A percentile compares a stretch with the other conserved stretches of the same genome.
phyloP scores from a whole-genome alignment of 2,113 vertebrate genomes.

The Pao palembangensis region DNA sequence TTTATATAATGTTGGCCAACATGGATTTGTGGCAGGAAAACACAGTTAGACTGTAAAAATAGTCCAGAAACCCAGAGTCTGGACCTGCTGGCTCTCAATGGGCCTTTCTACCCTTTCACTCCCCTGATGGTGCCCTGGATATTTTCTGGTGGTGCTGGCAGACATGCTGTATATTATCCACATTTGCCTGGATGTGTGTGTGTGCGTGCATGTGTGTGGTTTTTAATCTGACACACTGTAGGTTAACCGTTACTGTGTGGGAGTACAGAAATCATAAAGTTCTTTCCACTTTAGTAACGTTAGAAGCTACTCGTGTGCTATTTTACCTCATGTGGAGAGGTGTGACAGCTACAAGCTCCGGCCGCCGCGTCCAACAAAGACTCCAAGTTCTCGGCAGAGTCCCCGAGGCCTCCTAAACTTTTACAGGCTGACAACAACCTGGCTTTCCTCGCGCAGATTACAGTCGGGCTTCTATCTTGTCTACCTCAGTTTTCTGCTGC shows the following conservation, averaged over 20 bases:
- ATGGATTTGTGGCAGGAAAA: conserved; percentile 50
- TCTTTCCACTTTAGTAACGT: conserved; percentile 6
- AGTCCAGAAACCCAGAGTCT: conserved; percentile 32
- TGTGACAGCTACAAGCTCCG: conserved; percentile 36
- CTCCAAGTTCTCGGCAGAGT: conserved; percentile 28
- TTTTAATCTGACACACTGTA: conserved; percentile 16
- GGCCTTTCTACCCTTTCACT: conserved; percentile 22
- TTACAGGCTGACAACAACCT: conserved; percentile 63
- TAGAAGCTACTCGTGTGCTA: conserved; percentile 15
- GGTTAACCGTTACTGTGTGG: conserved; percentile 11
- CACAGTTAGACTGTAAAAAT: conserved; percentile 57
- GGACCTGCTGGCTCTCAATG: conserved; percentile 42
- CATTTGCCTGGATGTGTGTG: conserved; percentile 16
- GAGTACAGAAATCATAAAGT: conserved; percentile 29
- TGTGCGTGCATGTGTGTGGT: neutral
- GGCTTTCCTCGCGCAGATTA: conserved; percentile 18
- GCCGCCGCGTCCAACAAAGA: conserved; percentile 35
- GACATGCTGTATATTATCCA: conserved; percentile 13
- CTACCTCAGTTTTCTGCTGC: conserved; percentile 3
- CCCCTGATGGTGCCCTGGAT: conserved; percentile 14
- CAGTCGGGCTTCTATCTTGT: conserved; percentile 19
- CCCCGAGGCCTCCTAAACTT: conserved; percentile 65
- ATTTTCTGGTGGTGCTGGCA: conserved; percentile 37
- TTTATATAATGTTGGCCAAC: conserved; percentile 36
- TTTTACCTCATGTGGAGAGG: conserved; percentile 24